A percentile compares a stretch with the other conserved stretches of the same genome.
Evolutionary conservation across 2,888 invertebrate species (phyloP).

Genomic region (Tipula confusa): DNA sequence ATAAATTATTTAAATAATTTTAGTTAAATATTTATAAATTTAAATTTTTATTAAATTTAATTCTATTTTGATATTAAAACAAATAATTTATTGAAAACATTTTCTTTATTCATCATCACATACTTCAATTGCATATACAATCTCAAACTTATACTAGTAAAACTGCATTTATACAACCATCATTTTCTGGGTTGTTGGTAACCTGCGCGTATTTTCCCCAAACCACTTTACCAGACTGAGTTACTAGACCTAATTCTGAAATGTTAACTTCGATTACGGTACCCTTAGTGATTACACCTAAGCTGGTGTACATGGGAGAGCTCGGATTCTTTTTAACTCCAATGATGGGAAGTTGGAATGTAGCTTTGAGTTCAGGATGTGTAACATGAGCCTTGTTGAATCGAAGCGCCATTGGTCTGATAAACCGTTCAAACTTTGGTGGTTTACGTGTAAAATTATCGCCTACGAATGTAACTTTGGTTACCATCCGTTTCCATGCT

Average conservation of each 20-base stretch:
- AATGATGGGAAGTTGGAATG: slow-evolving; percentile 94
- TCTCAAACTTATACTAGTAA: slow-evolving; percentile 70
- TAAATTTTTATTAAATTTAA: not conserved
- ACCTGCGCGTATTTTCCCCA: slow-evolving; percentile 99
- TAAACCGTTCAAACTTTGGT: slow-evolving; percentile 97
- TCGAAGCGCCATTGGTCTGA: slow-evolving; percentile 93
- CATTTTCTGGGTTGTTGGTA: slow-evolving; percentile 99
- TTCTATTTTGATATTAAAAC: slow-evolving; percentile 14
- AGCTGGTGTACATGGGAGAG: slow-evolving; percentile 92
- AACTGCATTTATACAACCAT: slow-evolving; percentile 99
- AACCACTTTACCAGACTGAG: slow-evolving; percentile 97
- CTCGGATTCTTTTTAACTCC: slow-evolving; percentile 99
- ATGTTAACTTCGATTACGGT: slow-evolving; percentile 98
- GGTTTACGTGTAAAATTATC: slow-evolving; percentile 98
- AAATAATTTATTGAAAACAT: not conserved
- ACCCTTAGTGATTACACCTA: slow-evolving; percentile 98
- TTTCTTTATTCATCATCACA: slow-evolving; percentile 35
- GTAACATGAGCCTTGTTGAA: slow-evolving; percentile 99
- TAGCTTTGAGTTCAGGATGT: slow-evolving; percentile 97
- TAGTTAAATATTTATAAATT: not conserved
- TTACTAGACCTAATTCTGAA: slow-evolving; percentile 96
- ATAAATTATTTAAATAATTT: slow-evolving; percentile 38
- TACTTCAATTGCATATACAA: not conserved
- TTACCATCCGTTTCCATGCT: slow-evolving; percentile 99
- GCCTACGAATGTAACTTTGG: slow-evolving; percentile 96